Base-by-base conservation (phyloP, 2,113 vertebrate species). In the Lampris incognitus region DNA sequence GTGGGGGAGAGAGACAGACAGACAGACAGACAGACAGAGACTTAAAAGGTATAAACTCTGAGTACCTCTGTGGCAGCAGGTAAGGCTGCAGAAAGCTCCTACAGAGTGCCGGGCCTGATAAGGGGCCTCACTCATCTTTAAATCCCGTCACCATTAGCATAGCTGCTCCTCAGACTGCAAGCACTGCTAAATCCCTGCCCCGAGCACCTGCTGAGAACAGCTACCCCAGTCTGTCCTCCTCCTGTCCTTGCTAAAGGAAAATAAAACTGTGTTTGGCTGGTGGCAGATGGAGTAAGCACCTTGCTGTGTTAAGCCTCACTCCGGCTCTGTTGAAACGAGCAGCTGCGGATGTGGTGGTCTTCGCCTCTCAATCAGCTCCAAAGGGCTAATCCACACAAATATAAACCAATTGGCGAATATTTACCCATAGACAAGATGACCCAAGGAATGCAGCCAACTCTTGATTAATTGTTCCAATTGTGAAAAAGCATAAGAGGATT, bases 101-200 rank as follows among this genome's bases (percentile, higher is more conserved):
- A 50, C 74, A 60, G 81, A 79, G 85, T 78, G 89, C 81, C 58
- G 1, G 56, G 74, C 73, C 84, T 54, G 92, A 93, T 93, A 93
- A 92, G 88, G 83, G 42, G 64, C 85, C 76, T 76, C 86, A 65
- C 81, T 85, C 69, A 80, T 79, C 81, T 81, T 56, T 67, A 87
- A 94, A 89, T 91, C 87, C 89, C 73, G 85, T 87, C 87, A 78
- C 88, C 77, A 90, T 92, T 92, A 90, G 89, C 91, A 91, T 89
- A 75, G 82, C 73, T 83, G 74, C 83, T 70, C 61, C 85, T 81
- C 75, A 82, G 78, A 81, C 81, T 80, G 90, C 84, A 83, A 86
- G 81, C 81, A 3, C 73, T 67, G 75, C 84, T 88, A 86, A 89
- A 89, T 85, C 86, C 72, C 46, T 81, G 83, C 81, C 81, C 66